A percentile compares a stretch with the other conserved stretches of the same genome.
Conservation (phyloP, 2,888 invertebrate genomes). For the Caenorhabditis sinica region DNA sequence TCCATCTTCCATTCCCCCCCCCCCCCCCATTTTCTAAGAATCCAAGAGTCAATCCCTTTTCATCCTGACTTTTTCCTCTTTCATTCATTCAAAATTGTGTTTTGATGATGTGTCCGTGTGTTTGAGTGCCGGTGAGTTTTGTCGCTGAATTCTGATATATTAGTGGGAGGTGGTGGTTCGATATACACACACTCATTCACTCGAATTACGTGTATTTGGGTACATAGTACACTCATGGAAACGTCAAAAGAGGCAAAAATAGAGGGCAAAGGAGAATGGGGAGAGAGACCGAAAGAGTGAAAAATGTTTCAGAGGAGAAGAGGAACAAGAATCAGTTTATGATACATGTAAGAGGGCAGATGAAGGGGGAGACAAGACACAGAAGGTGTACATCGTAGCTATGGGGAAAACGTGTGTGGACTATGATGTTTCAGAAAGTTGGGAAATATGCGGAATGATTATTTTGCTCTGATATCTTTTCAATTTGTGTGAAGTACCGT, state of each 20-base stretch:
- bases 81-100: constrained; percentile 12
- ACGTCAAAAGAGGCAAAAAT: not conserved
- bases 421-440: too few species aligned
- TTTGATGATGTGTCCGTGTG: constrained; percentile 16
- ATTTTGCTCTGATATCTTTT: too few species aligned
- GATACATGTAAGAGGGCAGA: not conserved
- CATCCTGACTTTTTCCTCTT: not conserved
- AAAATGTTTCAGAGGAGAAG: constrained; percentile 18
- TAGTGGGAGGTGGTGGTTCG: too few species aligned
- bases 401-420: not conserved
- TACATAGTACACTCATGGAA: constrained; percentile 38
- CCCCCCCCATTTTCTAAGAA: not conserved
- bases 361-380: not conserved
- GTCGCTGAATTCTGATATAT: not conserved
- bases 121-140: too few species aligned
- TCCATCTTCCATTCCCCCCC: not conserved
- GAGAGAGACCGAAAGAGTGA: constrained; percentile 21
- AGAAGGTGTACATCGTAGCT: constrained; percentile 11
- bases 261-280: not conserved
- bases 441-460: too few species aligned
- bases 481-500: too few species aligned
- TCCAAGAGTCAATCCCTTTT: not conserved
- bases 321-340: constrained; percentile 13
- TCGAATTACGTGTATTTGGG: constrained; percentile 7
- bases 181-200: not conserved